Evolutionary conservation across 2,797 vertebrate species (phyloP).

Genomic region (Gadopsis marmoratus): DNA sequence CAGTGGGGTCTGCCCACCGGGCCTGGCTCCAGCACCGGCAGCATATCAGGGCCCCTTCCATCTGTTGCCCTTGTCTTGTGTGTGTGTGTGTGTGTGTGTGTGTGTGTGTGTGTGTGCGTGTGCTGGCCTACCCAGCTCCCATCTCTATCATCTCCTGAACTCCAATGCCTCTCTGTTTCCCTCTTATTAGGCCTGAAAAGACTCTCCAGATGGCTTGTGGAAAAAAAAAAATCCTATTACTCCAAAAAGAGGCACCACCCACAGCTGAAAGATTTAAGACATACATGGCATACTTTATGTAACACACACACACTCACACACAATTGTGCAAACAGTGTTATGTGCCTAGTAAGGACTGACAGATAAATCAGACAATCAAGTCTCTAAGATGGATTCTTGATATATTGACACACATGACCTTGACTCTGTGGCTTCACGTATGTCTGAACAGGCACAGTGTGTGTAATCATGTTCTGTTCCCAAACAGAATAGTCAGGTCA

Average conservation of each 20-base stretch:
- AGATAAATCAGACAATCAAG: conserved; percentile 57
- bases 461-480: conserved; percentile 37
- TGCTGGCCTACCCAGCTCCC: conserved; percentile 43
- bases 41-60: conserved; percentile 71
- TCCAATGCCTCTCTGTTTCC: conserved; percentile 59
- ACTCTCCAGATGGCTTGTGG: conserved; percentile 75
- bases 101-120: conserved; percentile 22
- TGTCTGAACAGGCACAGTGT: conserved; percentile 38
- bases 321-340: conserved; percentile 27
- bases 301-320: conserved; percentile 30
- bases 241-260: conserved; percentile 60
- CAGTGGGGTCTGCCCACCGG: conserved; percentile 61
- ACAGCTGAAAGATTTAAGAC: conserved; percentile 71
- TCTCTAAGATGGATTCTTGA: conserved; percentile 41
- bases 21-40: conserved; percentile 67
- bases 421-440: conserved; percentile 32
- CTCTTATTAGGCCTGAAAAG: conserved; percentile 72
- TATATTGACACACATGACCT: conserved; percentile 50
- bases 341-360: conserved; percentile 38
- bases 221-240: conserved; percentile 56
- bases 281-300: conserved; percentile 38
- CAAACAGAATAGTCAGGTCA: conserved; percentile 40
- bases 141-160: conserved; percentile 68
- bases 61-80: conserved; percentile 70
- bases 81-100: conserved; percentile 24